Percentiles rank a stretch among this genome's conserved stretches.
phyloP scores from a whole-genome alignment of 2,888 invertebrate genomes.

The Athalia rosae region DNA sequence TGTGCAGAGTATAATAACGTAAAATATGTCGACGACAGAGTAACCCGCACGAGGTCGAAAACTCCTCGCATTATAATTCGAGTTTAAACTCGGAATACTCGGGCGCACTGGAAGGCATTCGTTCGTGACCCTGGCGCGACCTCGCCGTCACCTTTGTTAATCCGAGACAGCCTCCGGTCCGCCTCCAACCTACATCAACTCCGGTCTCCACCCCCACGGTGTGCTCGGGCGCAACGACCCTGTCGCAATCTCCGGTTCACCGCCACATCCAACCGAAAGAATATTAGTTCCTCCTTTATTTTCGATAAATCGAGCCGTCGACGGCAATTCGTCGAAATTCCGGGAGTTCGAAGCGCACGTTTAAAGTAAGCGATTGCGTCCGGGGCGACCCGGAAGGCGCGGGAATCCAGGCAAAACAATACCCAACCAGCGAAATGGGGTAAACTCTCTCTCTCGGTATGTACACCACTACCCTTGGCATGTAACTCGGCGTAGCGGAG shows the following conservation, averaged over 20 bases:
- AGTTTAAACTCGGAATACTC: no score
- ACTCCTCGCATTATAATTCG: no score
- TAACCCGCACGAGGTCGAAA: no score
- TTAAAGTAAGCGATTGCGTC: constrained; percentile 2
- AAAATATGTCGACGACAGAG: not conserved
- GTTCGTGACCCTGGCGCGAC: constrained; percentile 28
- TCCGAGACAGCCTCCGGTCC: no score
- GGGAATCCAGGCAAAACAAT: constrained; percentile 30
- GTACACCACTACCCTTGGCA: not conserved
- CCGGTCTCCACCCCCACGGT: constrained; percentile 7
- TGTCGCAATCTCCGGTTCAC: constrained; percentile 17
- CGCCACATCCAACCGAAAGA: constrained; percentile 9
- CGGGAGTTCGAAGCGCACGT: no score
- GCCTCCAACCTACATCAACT: constrained; percentile 17
- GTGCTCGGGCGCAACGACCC: constrained; percentile 35
- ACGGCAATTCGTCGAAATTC: no score
- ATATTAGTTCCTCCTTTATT: not conserved
- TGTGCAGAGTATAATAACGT: no score
- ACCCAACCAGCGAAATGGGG: constrained; percentile 16
- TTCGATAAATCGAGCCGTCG: no score
- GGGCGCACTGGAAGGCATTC: no score
- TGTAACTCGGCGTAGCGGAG: not conserved
- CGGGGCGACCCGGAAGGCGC: constrained; percentile 30
- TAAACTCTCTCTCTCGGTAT: constrained; percentile 39
- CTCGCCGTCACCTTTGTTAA: constrained; percentile 2